phyloP scores from a whole-genome alignment of 2,888 invertebrate species.

The Ligdia adustata region DNA sequence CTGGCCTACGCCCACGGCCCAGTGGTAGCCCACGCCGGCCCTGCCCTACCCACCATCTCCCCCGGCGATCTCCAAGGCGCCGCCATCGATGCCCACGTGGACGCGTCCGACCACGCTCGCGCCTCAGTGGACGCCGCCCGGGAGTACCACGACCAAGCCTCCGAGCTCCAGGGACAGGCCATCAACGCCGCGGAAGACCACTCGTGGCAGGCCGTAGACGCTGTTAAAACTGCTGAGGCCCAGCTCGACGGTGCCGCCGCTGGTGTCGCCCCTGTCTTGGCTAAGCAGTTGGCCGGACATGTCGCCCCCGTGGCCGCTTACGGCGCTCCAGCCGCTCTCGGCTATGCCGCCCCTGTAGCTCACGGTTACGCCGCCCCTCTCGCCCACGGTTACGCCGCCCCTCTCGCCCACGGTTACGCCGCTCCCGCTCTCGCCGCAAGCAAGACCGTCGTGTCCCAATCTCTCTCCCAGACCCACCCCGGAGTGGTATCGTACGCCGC shows the following conservation, averaged over 20 bases:
- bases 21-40: constrained; percentile 52
- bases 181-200: constrained; percentile 78
- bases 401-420: constrained; percentile 43
- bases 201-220: constrained; percentile 76
- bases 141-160: constrained; percentile 74
- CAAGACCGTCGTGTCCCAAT: constrained; percentile 63
- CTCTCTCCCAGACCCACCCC: constrained; percentile 71
- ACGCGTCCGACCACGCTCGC: constrained; percentile 74
- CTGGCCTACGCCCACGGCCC: constrained; percentile 54
- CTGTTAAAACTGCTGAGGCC: constrained; percentile 73
- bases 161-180: constrained; percentile 73
- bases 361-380: constrained; percentile 41
- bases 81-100: constrained; percentile 76
- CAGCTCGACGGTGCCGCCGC: constrained; percentile 76
- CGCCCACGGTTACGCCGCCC: constrained; percentile 44
- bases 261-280: constrained; percentile 71
- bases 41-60: constrained; percentile 71
- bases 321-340: constrained; percentile 45
- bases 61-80: constrained; percentile 73
- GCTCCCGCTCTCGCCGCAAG: constrained; percentile 50
- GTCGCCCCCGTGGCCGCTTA: constrained; percentile 44
- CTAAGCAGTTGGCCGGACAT: constrained; percentile 74
- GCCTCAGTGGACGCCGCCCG: constrained; percentile 73
- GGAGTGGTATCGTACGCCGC: constrained; percentile 55
- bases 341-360: constrained; percentile 39